A percentile compares a stretch with the other conserved stretches of the same genome.
phyloP scores from a whole-genome alignment of 2,888 invertebrate genomes.

The Aelia acuminata region DNA sequence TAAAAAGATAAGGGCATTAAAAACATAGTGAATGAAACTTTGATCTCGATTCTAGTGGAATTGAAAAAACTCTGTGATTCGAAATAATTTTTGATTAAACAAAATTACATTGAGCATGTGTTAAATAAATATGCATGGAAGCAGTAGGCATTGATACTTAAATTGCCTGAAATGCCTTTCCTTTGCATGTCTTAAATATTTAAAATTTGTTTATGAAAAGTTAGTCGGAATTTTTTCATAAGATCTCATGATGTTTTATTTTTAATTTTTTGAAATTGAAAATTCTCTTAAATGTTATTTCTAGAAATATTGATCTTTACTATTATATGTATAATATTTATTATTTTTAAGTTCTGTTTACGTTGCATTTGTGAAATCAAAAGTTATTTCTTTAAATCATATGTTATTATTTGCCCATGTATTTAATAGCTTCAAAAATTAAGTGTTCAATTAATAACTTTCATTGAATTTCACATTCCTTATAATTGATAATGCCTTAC shows the following conservation, averaged over 20 bases:
- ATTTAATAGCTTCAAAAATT: constrained; percentile 8
- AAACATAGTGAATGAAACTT: constrained; percentile 59
- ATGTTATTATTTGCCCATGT: background rate
- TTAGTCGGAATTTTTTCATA: background rate
- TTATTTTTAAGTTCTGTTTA: background rate
- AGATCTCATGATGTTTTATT: background rate
- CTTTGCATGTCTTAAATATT: constrained; percentile 1
- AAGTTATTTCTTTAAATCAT: constrained; percentile 38
- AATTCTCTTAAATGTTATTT: constrained; percentile 33
- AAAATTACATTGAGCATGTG: constrained; percentile 17
- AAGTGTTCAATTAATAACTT: constrained; percentile 28
- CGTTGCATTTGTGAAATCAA: constrained; percentile 33
- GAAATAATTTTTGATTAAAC: constrained; percentile 54
- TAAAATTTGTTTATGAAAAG: constrained; percentile 24
- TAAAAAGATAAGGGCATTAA: constrained; percentile 39
- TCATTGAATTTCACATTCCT: background rate
- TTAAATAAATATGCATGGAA: background rate
- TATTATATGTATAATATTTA: constrained; percentile 15
- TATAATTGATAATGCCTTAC: background rate
- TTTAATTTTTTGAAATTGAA: background rate
- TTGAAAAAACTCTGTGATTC: constrained; percentile 61
- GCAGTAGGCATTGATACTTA: background rate
- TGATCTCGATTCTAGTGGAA: constrained; percentile 65
- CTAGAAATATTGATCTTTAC: constrained; percentile 1
- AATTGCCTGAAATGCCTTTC: background rate